Evolutionary conservation across 2,113 vertebrate genomes (phyloP).

Genomic region (Hiodon tergisus): DNA sequence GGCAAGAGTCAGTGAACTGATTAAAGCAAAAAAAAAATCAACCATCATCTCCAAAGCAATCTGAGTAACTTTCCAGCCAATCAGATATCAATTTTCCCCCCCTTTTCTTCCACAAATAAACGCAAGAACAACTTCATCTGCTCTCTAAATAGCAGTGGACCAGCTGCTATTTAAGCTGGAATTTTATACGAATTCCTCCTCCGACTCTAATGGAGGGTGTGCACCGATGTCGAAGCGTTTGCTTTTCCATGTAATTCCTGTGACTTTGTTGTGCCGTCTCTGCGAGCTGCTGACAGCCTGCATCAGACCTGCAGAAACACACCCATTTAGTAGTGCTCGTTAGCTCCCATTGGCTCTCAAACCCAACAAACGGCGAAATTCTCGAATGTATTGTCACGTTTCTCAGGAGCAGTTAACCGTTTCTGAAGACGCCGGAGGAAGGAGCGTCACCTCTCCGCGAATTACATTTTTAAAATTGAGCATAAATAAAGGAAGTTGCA

Average conservation of each 20-base stretch:
- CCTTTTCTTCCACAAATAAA: constrained; percentile 1
- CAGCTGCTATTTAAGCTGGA: constrained; percentile 91
- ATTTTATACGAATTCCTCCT: constrained; percentile 73
- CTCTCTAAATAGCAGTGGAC: constrained; percentile 88
- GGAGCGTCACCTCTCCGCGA: too few relatives aligned
- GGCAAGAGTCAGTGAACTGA: too few relatives aligned
- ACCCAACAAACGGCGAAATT: neutral
- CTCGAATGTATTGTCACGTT: too few relatives aligned
- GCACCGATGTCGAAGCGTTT: constrained; percentile 64
- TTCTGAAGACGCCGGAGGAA: too few relatives aligned
- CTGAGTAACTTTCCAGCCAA: too few relatives aligned
- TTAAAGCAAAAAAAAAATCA: too few relatives aligned
- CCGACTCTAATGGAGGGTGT: constrained; percentile 80
- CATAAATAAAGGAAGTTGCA: too few relatives aligned
- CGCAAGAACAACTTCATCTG: constrained; percentile 98
- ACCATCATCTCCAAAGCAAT: too few relatives aligned
- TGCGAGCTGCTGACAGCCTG: constrained; percentile 80
- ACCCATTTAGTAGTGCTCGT: constrained; percentile 35
- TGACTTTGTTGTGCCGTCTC: constrained; percentile 83
- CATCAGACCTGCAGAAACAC: constrained; percentile 85
- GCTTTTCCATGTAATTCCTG: constrained; percentile 90
- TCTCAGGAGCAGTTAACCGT: too few relatives aligned
- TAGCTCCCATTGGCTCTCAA: constrained; percentile 25
- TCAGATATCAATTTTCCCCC: too few relatives aligned
- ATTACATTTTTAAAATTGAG: too few relatives aligned